These are phyloP conservation scores for Chrysina gloriosa DNA, from an alignment of 2,888 invertebrate species.

Conservation along the genomic window DNA sequence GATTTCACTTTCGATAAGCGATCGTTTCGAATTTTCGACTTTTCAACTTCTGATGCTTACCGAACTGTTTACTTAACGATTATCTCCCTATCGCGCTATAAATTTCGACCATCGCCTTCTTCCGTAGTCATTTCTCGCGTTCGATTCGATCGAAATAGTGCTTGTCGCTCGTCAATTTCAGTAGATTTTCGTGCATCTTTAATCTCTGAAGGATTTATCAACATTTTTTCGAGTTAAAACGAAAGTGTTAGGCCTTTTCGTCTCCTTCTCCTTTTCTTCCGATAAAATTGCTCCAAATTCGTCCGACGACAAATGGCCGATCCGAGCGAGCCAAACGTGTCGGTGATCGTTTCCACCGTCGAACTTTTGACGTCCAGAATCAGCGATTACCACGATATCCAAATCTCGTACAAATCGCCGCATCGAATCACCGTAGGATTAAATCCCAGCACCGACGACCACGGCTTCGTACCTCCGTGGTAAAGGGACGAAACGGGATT, in stretches of 20 bases:
- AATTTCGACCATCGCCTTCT: not conserved
- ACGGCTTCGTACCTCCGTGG: slow-evolving; percentile 62
- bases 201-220: too few relatives aligned
- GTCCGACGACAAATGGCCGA: slow-evolving; percentile 40
- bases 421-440: slow-evolving; percentile 55
- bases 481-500: slow-evolving; percentile 52
- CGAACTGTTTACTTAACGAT: not conserved
- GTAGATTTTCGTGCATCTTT: not conserved
- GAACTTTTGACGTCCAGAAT: slow-evolving; percentile 40
- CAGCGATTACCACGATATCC: slow-evolving; percentile 32
- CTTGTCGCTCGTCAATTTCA: not conserved
- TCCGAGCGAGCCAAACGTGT: slow-evolving; percentile 23
- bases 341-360: slow-evolving; percentile 9
- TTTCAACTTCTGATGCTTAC: not conserved
- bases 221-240: too few relatives aligned
- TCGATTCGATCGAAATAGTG: not conserved
- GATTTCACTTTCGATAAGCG: not conserved
- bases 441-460: slow-evolving; percentile 59
- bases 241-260: too few relatives aligned
- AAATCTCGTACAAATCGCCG: not conserved
- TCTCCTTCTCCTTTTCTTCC: not conserved
- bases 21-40: not conserved
- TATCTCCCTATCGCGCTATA: slow-evolving; percentile 16
- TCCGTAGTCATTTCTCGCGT: slow-evolving; percentile 4
- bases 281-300: slow-evolving; percentile 26